These are phyloP conservation scores for Orius insidiosus DNA, from an alignment of 1,140 invertebrate genomes.

Conservation along the genomic window DNA sequence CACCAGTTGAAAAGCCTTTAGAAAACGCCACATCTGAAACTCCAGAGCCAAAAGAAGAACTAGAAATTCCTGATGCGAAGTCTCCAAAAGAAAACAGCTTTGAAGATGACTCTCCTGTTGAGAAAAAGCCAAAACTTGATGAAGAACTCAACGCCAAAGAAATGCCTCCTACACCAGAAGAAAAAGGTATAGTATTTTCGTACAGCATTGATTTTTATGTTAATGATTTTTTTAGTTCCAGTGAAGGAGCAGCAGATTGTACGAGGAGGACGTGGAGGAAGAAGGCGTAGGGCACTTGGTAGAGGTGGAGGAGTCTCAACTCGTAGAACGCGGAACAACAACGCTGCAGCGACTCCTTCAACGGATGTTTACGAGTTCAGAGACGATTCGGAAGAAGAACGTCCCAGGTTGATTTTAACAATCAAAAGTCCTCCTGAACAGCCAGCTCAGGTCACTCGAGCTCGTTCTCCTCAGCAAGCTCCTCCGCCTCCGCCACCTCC, in stretches of 20 bases:
- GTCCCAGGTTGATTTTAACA: conserved; percentile 57
- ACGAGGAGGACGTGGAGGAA: conserved; percentile 20
- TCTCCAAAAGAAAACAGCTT: too few relatives aligned
- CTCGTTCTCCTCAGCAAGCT: conserved; percentile 9
- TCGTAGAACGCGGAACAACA: conserved; percentile 25
- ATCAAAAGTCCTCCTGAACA: conserved; percentile 47
- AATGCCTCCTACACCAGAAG: too few relatives aligned
- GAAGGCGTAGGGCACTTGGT: conserved; percentile 23
- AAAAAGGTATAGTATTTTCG: too few relatives aligned
- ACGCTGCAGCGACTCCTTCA: conserved; percentile 20
- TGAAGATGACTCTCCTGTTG: too few relatives aligned
- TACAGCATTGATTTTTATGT: too few relatives aligned
- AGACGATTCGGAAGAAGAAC: conserved; percentile 60
- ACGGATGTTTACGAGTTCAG: conserved; percentile 69
- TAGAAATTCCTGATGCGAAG: not conserved
- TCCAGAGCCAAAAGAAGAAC: conserved; percentile 17
- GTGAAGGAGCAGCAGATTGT: too few relatives aligned
- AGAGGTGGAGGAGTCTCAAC: conserved; percentile 27
- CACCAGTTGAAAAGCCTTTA: too few relatives aligned
- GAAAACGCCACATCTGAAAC: not conserved
- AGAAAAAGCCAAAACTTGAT: too few relatives aligned
- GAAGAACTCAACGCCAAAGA: too few relatives aligned
- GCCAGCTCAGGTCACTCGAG: conserved; percentile 25
- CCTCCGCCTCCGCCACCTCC: conserved; percentile 23
- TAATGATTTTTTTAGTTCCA: too few relatives aligned